Evolutionary conservation across 2,888 invertebrate species (phyloP), one percentile per base, ranked within the genome.

Genomic region (Drosophila setosimentum): DNA sequence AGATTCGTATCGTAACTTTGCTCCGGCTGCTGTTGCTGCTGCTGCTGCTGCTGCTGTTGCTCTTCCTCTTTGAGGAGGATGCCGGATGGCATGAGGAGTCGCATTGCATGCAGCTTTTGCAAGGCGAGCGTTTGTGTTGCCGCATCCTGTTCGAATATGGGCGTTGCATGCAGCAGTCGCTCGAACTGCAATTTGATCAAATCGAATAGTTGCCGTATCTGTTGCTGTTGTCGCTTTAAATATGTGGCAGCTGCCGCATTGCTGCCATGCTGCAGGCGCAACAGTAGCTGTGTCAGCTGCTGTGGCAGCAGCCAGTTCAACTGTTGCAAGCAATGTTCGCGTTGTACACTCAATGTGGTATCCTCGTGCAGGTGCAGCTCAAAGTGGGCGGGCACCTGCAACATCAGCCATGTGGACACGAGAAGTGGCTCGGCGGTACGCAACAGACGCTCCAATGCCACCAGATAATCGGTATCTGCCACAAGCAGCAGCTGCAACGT

Each of bases 361-460:
- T 88, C 78, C 35, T 89, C 91, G 13, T 92, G 91, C 68, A 89
- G 67, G 8, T 85, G 76, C 29, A 92, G 65, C 57, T 92, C 89
- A 40, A 92, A 92, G 33, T 91, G 89, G 0, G 80, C 83, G n/a
- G 93, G 72, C 54, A 93, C 76, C 54, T 91, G 92, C 16, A 91
- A 72, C 4, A 92, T 60, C 66, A 92, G 74, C 74, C 90, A 91
- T 3, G 89, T 87, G 61, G 87, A 91, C 0, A 92, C 54, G 0
- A 82, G 76, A 1, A 88, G 71, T 0, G 76, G 35, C 35, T 82
- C 84, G 0, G 81, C 67, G 3, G 45, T 29, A 0, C 40, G 37
- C 7, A 87, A 18, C 6, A 92, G 8, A 0, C 55, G 37, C 10
- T 80, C 62, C 37, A 93, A 7, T 1, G 78, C 76, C 2, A 58